Percentiles rank a stretch among this genome's conserved stretches.
Evolutionary conservation across 2,888 invertebrate species (phyloP).

Genomic region (Drosophila neonasuta): DNA sequence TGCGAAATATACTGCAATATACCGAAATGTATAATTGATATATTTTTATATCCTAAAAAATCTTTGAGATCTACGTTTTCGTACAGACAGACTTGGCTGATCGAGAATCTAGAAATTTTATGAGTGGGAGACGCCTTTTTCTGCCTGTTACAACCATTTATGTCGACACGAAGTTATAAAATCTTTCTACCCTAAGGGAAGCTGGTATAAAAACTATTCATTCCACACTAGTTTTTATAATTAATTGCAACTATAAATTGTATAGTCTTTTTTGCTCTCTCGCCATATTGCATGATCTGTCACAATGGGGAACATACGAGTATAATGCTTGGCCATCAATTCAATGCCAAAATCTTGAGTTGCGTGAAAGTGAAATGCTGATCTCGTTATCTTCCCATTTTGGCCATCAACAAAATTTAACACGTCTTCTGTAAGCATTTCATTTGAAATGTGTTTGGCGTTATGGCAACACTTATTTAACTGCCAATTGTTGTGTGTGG

Average conservation of each 20-base stretch:
- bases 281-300: slow-evolving; percentile 1
- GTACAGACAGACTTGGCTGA: no score
- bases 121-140: no score
- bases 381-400: slow-evolving; percentile 16
- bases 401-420: slow-evolving; percentile 12
- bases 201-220: not conserved
- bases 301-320: slow-evolving; percentile 2
- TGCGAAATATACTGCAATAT: no score
- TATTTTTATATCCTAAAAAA: no score
- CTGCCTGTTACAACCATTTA: no score
- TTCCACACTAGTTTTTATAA: not conserved
- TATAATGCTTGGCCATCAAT: slow-evolving; percentile 27
- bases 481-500: slow-evolving; percentile 31
- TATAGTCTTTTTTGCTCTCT: not conserved
- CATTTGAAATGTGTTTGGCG: slow-evolving; percentile 29
- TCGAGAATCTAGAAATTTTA: no score
- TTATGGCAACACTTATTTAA: slow-evolving; percentile 41
- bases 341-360: slow-evolving; percentile 5
- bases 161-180: no score
- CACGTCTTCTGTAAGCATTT: slow-evolving; percentile 1
- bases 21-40: no score
- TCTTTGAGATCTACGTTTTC: no score
- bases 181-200: no score
- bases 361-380: slow-evolving; percentile 38
- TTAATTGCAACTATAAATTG: not conserved